Evolutionary conservation across 2,113 vertebrate genomes (phyloP), one percentile per base, ranked within the genome.

Genomic region (Entelurus aequoreus): DNA sequence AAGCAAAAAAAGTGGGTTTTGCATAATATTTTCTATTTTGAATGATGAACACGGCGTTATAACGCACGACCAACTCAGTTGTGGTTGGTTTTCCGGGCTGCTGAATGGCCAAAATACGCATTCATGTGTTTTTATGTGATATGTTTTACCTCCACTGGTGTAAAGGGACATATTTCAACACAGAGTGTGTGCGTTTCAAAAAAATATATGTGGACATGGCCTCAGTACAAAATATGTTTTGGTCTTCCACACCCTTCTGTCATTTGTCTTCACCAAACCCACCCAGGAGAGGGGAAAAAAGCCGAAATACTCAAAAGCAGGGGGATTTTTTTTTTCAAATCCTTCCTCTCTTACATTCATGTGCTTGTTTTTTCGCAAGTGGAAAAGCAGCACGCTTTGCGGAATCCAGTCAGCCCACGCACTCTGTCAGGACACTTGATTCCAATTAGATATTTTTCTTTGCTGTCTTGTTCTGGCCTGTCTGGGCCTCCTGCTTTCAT

Each of bases 401-500:
- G 76, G 86, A 89, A 89, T 90, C 73, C 70, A 64, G 80, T 85
- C 85, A 48, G 71, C 88, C 90, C 86, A 88, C 86, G 66, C 82
- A 81, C 72, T 60, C 66, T 80, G 78, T 86, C 83, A 84, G 80
- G 87, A 88, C 84, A 89, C 86, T 91, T 89, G 87, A 91, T 90
- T 90, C 87, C 86, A 90, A 89, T 90, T 89, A 90, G 87, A 88
- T 86, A 81, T 90, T 89, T 86, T 84, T 88, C 83, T 89, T 88
- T 87, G 82, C 83, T 84, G 81, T 90, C 86, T 89, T 89, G 85
- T 88, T 89, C 82, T 78, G 72, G 88, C 88, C 86, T 88, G 89
- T 86, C 88, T 87, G 86, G 82, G 82, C 78, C 78, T 87, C 84
- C 72, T 79, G 80, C 82, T 87, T 84, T 77, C 65, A 77, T 72